Base-by-base conservation (phyloP, 2,797 vertebrate genomes). In the Sparidentex hasta region DNA sequence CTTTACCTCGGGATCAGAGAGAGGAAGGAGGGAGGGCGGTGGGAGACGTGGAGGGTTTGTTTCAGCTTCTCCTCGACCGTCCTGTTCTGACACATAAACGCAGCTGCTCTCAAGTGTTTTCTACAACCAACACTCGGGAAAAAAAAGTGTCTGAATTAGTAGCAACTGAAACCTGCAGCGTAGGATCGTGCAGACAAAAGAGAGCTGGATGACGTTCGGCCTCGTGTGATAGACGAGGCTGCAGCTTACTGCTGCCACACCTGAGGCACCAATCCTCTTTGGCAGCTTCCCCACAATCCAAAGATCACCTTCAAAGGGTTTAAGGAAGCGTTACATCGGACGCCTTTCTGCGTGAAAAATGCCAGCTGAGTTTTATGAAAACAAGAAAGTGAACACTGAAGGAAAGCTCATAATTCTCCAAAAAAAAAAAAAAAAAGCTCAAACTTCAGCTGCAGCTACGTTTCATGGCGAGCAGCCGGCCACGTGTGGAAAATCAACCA, bases 1-100 rank as follows among this genome's bases (percentile, higher is more conserved):
- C 90, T 93, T 92, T 90, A 88, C 85, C 81, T 77, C 38, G 14
- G 87, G 93, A 95, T 91, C 90, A 93, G 82, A 74, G 89, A 70
- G 64, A 44, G 88, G 38, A 80, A 23, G 66, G 74, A 79, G 85
- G 71, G 65, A 64, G 29, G 47, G 68, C 7, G 44, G 0, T n/a
- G 50, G 46, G 51, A 47, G 63, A 64, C 5, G 59, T 59, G 63
- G 57, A 43, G 41, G 58, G 25, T 48, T 52, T 72, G 65, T 76
- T 16, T 38, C 0, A 66, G 46, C 73, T 76, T 17, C 73, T 43
- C 59, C 68, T 55, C 58, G 1, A 4, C 57, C 33, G 5, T 29
- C 23, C 33, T 38, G 0, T 23, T 33, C 56, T 64, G 18, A 70
- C n/a, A 41, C 25, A 27, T 25, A 11, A 13, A 18, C 7, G 20